Evolutionary conservation across 92 coral and sea anemone genomes (phyloP), one percentile per base, ranked within the genome.

Genomic region (Siderastrea siderea): DNA sequence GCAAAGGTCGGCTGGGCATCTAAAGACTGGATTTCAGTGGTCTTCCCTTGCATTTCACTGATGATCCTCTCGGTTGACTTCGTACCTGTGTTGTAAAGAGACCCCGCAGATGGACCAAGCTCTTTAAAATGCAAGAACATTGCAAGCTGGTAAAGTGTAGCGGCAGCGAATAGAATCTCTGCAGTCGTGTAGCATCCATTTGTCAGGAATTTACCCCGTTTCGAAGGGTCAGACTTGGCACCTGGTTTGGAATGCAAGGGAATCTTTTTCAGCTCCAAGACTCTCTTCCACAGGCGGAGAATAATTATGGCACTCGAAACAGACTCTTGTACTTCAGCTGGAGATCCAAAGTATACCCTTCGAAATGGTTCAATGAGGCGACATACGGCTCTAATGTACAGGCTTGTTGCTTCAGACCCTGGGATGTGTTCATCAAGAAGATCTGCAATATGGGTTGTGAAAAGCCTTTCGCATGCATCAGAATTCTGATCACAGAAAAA

Each of bases 391-490:
- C 80, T 75, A 19, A 89, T 89, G 68, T 75, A 77, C 59, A 83
- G 68, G 19, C 92, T 89, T 26, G 89, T 89, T 1, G 80, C 89
- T 60, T 83, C 58, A 17, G 92, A 89, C 17, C 92, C 89, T 53
- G 79, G 71, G 59, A 81, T 82, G 77, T 16, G 38, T 50, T 87
- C 64, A 58, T 87, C 86, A 4, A 79, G 62, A 64, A 86, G 70
- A 16, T 77, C 52, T 1, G 84, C 75, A 14, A 72, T 77, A 10
- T 61, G 57, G 9, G 19, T 11, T 12, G 90, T 86, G 38, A 77
- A 86, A 4, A 86, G 65, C 43, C 83, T 62, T 87, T 26, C 38
- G 38, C 38, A 26, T 26, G 38, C 38, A 26, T 26, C 38, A 26
- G 38, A 26, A 26, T 26, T 87, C 74, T 87, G 85, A 52, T 87